phyloP scores from a whole-genome alignment of 2,113 vertebrate genomes.

The Ammodytes marinus region DNA sequence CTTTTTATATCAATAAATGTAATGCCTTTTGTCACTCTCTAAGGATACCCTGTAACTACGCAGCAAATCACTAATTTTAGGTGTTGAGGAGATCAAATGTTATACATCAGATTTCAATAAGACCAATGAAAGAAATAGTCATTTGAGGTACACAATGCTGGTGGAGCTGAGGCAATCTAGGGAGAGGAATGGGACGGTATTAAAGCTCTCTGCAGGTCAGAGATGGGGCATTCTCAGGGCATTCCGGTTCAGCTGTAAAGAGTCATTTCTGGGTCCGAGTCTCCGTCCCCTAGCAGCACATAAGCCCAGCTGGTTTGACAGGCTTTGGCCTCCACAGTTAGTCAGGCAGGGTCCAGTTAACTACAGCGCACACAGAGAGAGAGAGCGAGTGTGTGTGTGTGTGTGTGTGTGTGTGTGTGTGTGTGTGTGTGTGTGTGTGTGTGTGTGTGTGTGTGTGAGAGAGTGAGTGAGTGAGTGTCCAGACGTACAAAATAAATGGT shows the following conservation, averaged over 20 bases:
- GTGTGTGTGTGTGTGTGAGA: too few relatives aligned
- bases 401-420: too few relatives aligned
- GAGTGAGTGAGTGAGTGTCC: background rate
- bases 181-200: background rate
- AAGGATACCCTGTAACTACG: background rate
- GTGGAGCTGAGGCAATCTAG: background rate
- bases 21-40: too few relatives aligned
- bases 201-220: background rate
- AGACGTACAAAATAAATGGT: background rate
- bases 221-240: constrained; percentile 35
- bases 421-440: too few relatives aligned
- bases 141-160: too few relatives aligned
- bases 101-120: background rate
- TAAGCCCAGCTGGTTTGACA: constrained; percentile 25
- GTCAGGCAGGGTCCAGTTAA: background rate
- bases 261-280: background rate
- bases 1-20: too few relatives aligned
- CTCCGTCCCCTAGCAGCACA: constrained; percentile 2
- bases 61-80: background rate
- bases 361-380: too few relatives aligned
- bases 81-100: background rate
- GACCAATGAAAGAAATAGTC: background rate
- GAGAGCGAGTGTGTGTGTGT: too few relatives aligned
- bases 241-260: constrained; percentile 17
- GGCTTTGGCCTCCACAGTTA: constrained; percentile 11